Base-by-base conservation (phyloP, 2,113 vertebrate species). In the Acrocephalus arundinaceus region DNA sequence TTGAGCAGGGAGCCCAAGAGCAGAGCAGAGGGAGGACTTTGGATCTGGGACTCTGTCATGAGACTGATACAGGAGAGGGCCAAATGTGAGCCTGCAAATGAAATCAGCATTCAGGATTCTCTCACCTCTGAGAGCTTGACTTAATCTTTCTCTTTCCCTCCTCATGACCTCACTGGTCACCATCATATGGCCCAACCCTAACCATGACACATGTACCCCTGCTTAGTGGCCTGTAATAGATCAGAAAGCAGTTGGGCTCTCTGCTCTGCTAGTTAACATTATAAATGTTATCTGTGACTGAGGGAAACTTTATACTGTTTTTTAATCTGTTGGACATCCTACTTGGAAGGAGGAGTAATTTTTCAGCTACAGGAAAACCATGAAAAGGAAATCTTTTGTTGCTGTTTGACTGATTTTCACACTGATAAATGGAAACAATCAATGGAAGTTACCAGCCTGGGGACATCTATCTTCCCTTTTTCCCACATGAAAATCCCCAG, bases 341-440 rank as follows among this genome's bases (percentile, higher is more conserved):
- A 30, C 73, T 78, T 93, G 61, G 86, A 90, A 93, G 45, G 30
- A 71, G 70, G 30, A 87, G 25, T 87, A 71, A 87, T 92, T 89
- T 93, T 94, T 92, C 84, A 95, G 48, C 65, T 78, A 48, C 55
- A 84, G 83, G 45, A 90, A 92, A 89, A 48, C 13, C 9, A 39
- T 48, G 35, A 59, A 90, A 84, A 93, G 86, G 89, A 95, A 95
- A 89, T 63, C 16, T 92, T 94, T 95, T 90, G 59, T 89, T 84
- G 43, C 27, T 63, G 11, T 89, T 93, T 95, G 58, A 71, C 65
- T 81, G 70, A 61, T 77, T 84, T 96, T 92, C 84, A 55, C 61
- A 61, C 27, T 71, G 80, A 84, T 55, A 67, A 88, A 84, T 77
- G 68, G 79, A 92, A 90, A 83, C 11, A 89, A 71, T 84, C 88